Base-by-base conservation (phyloP, 2,113 vertebrate genomes). In the Silurus asotus region DNA sequence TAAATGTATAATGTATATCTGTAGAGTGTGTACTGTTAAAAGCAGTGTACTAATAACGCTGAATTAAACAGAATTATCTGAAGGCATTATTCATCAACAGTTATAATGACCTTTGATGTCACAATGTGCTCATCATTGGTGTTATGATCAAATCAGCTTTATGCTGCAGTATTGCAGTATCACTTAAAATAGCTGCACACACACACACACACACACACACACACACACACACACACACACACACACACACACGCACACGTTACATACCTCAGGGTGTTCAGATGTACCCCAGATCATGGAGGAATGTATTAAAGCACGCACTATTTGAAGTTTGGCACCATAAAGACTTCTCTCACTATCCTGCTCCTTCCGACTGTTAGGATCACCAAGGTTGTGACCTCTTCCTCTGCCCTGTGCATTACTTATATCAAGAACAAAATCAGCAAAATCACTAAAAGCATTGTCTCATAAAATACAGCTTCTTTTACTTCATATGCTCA, bases 251-350 rank as follows among this genome's bases (percentile, higher is more conserved):
- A 61, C 59, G 23, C 2, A 7, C 17, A 61, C 8, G 25, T 49
- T 65, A 65, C 61, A 13, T 84, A 89, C 89, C 84, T 86, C 45
- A 11, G 59, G 13, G 25, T 89, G 81, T 64, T 86, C 62, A 51
- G 59, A 51, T 2, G 55, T 74, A 48, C 82, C 87, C 87, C 87
- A 89, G n/a, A 89, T 48, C 87, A 89, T 61, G 25, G 89, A 84
- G n/a, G 89, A 83, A 72, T 89, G 89, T 20, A 89, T 88, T 55
- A 89, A 53, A 7, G 84, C 89, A 78, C 87, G 77, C 77, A 85
- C 81, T 20, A 89, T 61, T 51, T 55, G 67, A 9, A 89, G 62
- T 28, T 85, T 53, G 11, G 89, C 81, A 11, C 87, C 89, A 77
- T 83, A 88, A 56, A 89, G 69, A 81, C 59, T 84, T 10, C 89